phyloP scores from a whole-genome alignment of 2,113 vertebrate species.

The Lagenorhynchus albirostris region DNA sequence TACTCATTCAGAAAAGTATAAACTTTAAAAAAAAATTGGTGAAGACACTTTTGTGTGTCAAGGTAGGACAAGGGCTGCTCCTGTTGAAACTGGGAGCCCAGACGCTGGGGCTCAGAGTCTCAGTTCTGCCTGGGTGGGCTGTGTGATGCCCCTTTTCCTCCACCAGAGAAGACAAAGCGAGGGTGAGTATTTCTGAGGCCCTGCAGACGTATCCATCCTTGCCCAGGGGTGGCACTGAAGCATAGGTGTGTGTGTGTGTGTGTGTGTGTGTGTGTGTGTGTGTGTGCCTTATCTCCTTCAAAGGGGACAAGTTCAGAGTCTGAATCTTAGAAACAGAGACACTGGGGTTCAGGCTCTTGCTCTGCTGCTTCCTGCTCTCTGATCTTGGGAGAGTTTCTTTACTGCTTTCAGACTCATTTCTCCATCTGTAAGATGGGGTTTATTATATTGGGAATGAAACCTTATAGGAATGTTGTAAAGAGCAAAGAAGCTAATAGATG shows the following conservation, averaged over 20 bases:
- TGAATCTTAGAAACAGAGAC: background rate
- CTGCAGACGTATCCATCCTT: background rate
- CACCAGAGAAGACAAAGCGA: background rate
- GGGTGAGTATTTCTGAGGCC: background rate
- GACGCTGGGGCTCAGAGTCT: background rate
- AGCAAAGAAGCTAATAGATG: background rate
- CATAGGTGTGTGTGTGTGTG: background rate
- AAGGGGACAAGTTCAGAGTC: background rate
- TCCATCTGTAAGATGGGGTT: background rate
- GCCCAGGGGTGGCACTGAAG: background rate
- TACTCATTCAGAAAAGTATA: background rate
- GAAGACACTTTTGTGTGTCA: background rate
- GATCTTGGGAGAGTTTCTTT: background rate
- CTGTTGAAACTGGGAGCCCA: background rate
- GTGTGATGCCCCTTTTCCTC: background rate
- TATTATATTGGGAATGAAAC: background rate
- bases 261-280: accelerated
- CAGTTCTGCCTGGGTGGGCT: background rate
- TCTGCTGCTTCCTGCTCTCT: background rate
- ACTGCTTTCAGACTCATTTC: slow-evolving; percentile 16
- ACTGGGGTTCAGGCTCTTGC: background rate
- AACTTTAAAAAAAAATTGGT: background rate
- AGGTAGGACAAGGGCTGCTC: background rate
- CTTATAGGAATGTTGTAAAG: background rate
- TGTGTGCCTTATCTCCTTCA: background rate